Percentiles rank a stretch among this genome's conserved stretches.
Conservation (phyloP, 2,888 invertebrate genomes). For the Brassicogethes aeneus region DNA sequence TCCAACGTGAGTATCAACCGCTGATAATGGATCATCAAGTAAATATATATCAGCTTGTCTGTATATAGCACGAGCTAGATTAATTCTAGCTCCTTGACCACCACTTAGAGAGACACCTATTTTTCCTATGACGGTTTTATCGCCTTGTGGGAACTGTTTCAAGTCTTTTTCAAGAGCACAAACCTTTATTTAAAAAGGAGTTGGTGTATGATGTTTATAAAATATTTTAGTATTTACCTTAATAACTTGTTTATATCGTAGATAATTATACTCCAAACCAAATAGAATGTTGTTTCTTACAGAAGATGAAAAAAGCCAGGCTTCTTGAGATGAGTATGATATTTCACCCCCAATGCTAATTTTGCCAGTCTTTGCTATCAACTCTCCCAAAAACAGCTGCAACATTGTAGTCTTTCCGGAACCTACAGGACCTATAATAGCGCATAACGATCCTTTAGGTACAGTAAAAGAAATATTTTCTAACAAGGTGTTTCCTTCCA, state of each 20-base stretch:
- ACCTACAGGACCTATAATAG: slow-evolving; percentile 56
- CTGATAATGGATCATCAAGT: slow-evolving; percentile 69
- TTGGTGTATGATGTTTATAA: too few relatives aligned
- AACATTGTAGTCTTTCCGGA: slow-evolving; percentile 58
- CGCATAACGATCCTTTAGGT: slow-evolving; percentile 21
- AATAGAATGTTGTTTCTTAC: slow-evolving; percentile 72
- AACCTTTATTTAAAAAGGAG: slow-evolving; percentile 31
- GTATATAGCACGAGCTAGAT: slow-evolving; percentile 66
- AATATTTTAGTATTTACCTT: too few relatives aligned
- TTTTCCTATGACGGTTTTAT: slow-evolving; percentile 67
- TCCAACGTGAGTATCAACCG: slow-evolving; percentile 67
- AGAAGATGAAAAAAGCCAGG: slow-evolving; percentile 64
- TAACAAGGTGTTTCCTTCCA: slow-evolving; percentile 6
- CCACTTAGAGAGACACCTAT: slow-evolving; percentile 67
- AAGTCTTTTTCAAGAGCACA: slow-evolving; percentile 62
- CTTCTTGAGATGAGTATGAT: slow-evolving; percentile 66
- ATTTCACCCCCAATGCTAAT: slow-evolving; percentile 51
- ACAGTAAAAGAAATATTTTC: slow-evolving; percentile 10
- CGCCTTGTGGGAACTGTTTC: slow-evolving; percentile 58
- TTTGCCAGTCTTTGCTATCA: slow-evolving; percentile 50
- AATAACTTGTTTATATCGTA: slow-evolving; percentile 42
- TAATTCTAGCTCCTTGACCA: slow-evolving; percentile 69
- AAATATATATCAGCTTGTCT: slow-evolving; percentile 65
- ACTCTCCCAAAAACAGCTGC: slow-evolving; percentile 62
- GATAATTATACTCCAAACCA: slow-evolving; percentile 51